Conservation (phyloP, 2,797 vertebrate species). For the Molossus molossus region DNA sequence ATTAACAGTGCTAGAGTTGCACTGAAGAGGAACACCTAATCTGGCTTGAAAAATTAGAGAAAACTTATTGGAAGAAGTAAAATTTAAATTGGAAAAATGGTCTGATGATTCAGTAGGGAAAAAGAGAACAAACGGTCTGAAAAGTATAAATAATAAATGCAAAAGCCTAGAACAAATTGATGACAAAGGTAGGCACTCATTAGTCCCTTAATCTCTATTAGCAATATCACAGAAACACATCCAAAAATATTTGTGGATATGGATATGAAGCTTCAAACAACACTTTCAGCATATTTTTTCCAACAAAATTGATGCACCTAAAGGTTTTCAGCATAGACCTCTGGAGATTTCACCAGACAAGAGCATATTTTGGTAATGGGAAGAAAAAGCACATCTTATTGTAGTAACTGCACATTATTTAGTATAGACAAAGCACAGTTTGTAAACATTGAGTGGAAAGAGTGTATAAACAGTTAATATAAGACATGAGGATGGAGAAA, state of each 20-base stretch:
- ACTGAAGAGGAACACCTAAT: background rate
- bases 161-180: background rate
- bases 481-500: constrained; percentile 28
- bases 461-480: background rate
- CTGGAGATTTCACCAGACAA: background rate
- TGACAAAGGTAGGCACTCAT: background rate
- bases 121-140: background rate
- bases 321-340: background rate
- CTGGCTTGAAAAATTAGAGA: background rate
- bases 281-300: background rate
- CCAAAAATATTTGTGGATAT: background rate
- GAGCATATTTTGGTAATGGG: background rate
- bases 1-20: background rate
- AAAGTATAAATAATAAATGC: background rate
- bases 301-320: background rate
- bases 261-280: background rate
- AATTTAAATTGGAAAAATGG: background rate
- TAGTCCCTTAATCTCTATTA: background rate
- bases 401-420: constrained; percentile 17
- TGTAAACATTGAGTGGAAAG: background rate
- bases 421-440: background rate
- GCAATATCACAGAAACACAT: background rate
- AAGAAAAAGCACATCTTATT: background rate
- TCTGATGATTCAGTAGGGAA: background rate
- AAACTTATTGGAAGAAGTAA: background rate